Percentiles rank a stretch among this genome's conserved stretches.
Evolutionary conservation across 1,140 invertebrate genomes (phyloP).

Genomic region (Solenopsis fugax): DNA sequence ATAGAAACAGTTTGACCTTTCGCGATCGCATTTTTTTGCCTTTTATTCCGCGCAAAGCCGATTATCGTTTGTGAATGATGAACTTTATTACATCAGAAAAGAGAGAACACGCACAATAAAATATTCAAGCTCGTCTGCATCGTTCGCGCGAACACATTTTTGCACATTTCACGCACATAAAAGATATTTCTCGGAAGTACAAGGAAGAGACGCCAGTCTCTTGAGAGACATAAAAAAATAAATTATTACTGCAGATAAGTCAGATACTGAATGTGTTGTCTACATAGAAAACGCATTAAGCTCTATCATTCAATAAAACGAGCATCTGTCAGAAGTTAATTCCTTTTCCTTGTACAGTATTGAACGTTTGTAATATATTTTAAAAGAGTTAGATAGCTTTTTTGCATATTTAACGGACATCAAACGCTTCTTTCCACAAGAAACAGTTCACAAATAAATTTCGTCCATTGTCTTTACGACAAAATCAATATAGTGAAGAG

Average conservation of each 20-base stretch:
- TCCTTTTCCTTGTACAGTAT: neutral
- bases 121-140: slow-evolving; percentile 13
- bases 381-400: neutral
- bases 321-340: slow-evolving; percentile 14
- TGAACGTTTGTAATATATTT: neutral
- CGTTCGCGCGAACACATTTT: neutral
- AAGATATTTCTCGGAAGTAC: slow-evolving; percentile 1
- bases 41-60: slow-evolving; percentile 2
- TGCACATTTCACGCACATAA: slow-evolving; percentile 4
- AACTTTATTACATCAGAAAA: slow-evolving; percentile 26
- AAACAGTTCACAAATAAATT: neutral
- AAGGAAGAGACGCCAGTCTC: neutral
- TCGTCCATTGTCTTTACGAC: neutral
- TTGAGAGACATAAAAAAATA: neutral
- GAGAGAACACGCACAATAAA: neutral
- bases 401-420: neutral
- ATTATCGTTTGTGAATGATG: slow-evolving; percentile 25
- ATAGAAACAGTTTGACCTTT: slow-evolving; percentile 9
- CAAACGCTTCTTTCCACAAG: neutral
- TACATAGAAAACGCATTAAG: slow-evolving; percentile 21
- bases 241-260: neutral
- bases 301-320: neutral
- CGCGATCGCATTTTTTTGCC: neutral
- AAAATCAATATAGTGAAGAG: neutral
- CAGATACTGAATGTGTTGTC: neutral